Percentiles rank a stretch among this genome's conserved stretches.
These are phyloP conservation scores for Pachycephus smyrnensis DNA, from an alignment of 2,888 invertebrate genomes.

Conservation along the genomic window DNA sequence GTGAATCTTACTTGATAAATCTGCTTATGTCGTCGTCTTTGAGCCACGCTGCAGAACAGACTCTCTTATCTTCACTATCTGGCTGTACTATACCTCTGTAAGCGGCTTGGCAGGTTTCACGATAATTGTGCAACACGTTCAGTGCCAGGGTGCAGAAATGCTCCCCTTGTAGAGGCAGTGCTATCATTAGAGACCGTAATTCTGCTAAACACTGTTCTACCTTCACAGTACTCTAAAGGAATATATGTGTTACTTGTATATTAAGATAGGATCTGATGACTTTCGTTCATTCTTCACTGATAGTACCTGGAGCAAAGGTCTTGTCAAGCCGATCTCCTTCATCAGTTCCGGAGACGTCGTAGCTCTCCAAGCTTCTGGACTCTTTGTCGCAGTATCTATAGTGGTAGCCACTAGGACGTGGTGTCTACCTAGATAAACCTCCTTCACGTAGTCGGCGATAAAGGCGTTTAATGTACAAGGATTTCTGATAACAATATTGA, in stretches of 20 bases:
- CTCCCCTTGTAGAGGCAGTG: constrained; percentile 80
- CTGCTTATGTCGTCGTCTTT: constrained; percentile 95
- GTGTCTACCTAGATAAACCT: constrained; percentile 85
- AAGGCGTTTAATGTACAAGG: constrained; percentile 86
- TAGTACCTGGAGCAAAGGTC: constrained; percentile 75
- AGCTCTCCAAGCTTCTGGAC: constrained; percentile 83
- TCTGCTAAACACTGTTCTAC: constrained; percentile 78
- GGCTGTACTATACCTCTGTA: constrained; percentile 83
- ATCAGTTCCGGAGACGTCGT: constrained; percentile 78
- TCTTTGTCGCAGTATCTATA: constrained; percentile 80
- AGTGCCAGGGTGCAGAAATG: constrained; percentile 80
- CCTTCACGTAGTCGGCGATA: constrained; percentile 87
- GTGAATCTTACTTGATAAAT: constrained; percentile 80
- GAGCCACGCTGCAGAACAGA: constrained; percentile 89
- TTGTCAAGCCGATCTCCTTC: constrained; percentile 72
- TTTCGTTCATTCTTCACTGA: neutral
- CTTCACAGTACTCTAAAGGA: constrained; percentile 77
- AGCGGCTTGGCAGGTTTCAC: constrained; percentile 80
- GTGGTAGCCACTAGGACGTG: constrained; percentile 74
- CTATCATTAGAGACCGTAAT: constrained; percentile 76
- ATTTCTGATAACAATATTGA: constrained; percentile 63
- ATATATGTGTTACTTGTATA: constrained; percentile 12
- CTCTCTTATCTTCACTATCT: constrained; percentile 81
- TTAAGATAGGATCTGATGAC: neutral
- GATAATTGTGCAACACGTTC: constrained; percentile 78